Conservation (phyloP, 2,113 vertebrate species). For the Gobio gobio region DNA sequence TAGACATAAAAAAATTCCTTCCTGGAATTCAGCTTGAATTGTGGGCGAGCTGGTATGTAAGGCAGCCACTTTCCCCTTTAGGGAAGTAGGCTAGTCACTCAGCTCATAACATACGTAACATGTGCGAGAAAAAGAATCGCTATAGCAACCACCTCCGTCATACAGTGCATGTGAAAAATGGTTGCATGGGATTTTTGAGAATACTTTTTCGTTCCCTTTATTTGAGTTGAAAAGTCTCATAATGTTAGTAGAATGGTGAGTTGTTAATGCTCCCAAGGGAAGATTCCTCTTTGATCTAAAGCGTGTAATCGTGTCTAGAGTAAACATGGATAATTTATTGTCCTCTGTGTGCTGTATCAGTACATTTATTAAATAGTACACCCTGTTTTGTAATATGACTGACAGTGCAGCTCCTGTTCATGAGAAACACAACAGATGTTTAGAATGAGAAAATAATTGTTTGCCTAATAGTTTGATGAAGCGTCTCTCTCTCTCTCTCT, state of each 20-base stretch:
- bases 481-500: not conserved
- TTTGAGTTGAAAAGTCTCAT: not conserved
- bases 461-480: not conserved
- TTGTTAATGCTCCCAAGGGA: not conserved
- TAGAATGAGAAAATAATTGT: not conserved
- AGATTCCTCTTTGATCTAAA: not conserved
- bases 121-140: not conserved
- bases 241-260: not conserved
- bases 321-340: not conserved
- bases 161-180: conserved; percentile 16
- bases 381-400: not conserved
- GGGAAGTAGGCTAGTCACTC: conserved; percentile 10
- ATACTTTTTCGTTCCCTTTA: not conserved
- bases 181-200: not conserved
- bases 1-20: not conserved
- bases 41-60: not conserved
- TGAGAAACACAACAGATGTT: conserved; percentile 7
- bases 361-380: not conserved
- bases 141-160: conserved; percentile 27
- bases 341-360: not conserved
- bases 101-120: conserved; percentile 6
- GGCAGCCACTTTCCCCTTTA: not conserved
- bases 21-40: not conserved
- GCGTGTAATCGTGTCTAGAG: conserved; percentile 8
- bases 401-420: not conserved